Evolutionary conservation across 2,113 vertebrate species (phyloP), one percentile per base, ranked within the genome.

Genomic region (Etheostoma spectabile): DNA sequence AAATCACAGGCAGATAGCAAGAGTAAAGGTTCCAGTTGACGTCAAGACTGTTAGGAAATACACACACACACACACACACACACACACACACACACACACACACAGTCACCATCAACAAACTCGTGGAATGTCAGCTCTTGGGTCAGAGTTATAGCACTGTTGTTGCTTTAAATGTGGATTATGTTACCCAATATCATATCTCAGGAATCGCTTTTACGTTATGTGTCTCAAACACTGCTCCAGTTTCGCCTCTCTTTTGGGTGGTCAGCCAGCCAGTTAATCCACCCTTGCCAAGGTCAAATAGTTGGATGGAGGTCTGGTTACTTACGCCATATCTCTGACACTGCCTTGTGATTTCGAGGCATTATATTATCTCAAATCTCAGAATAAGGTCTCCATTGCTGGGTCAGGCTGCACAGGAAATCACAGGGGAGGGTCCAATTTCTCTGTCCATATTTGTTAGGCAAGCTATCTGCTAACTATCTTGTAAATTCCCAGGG

Each of bases 221-320:
- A 80, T 30, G 55, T 88, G 88, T 86, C 59, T 80, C 86, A 89
- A 88, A 85, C 74, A 79, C 74, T 72, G 71, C 74, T 88, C 60
- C 42, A 55, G 67, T 85, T 91, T 83, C 62, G 12, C 75, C 63
- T 87, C 56, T 49, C 72, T 76, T 89, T 90, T 94, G 90, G 89
- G 90, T 93, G 91, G 92, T 88, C 91, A 75, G 82, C 68, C 84
- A 77, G 64, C 57, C 51, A 69, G 69, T 73, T 61, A 62, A 77
- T 74, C 75, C 27, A 22, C 30, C 71, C 56, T 66, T 80, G 84
- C 86, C 86, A 82, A 82, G 86, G 91, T 90, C 78, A 84, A 93
- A 94, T 93, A 93, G 76, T 93, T 93, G 92, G 89, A 82, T 30
- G 24, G 57, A 74, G 51, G 52, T 88, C 73, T 87, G 77, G 84